Evolutionary conservation across 2,888 invertebrate species (phyloP), one percentile per base, ranked within the genome.

Genomic region (Nudaria mundana): DNA sequence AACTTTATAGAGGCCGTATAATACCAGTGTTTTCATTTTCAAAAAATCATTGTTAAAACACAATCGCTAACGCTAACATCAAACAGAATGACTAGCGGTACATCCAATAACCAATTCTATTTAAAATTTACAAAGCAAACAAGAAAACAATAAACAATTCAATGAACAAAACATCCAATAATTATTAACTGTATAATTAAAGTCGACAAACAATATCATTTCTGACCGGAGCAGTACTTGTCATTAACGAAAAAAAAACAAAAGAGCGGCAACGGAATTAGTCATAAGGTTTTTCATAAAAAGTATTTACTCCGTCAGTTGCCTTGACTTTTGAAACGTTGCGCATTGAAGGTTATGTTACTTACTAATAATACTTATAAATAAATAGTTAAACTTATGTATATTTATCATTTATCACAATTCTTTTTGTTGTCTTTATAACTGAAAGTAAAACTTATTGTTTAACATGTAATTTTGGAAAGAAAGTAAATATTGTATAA

Each of bases 151-250:
- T 24, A 26, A 28, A 41, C 28, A 26, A 37, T 37, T 39, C 31
- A 31, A n/a, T 1, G 20, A 35, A 44, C 44, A 53, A 56, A 43
- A 15, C 34, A 40, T 32, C 22, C 33, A 43, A 47, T 42, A 47
- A 50, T 48, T 37, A 43, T 26, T 30, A 43, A 43, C 47, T 26
- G 51, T 38, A 44, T 15, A 45, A 45, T 51, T 50, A 38, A 31
- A 41, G 29, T 6, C 26, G 34, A 18, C 11, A 40, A 40, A 53
- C 52, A 44, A 43, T 39, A 43, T 25, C 30, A 20, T 20, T 45
- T 44, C 37, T 10, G 24, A 30, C 49, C 51, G 35, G 40, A 40
- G 39, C 41, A 35, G 5, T 20, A 40, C 23, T 39, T 40, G 28
- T 36, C 35, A 48, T 30, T 37, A 39, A 28, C 20, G 30, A 43